Base-by-base conservation (phyloP, 2,888 invertebrate species). In the Monoplex corrugatus region DNA sequence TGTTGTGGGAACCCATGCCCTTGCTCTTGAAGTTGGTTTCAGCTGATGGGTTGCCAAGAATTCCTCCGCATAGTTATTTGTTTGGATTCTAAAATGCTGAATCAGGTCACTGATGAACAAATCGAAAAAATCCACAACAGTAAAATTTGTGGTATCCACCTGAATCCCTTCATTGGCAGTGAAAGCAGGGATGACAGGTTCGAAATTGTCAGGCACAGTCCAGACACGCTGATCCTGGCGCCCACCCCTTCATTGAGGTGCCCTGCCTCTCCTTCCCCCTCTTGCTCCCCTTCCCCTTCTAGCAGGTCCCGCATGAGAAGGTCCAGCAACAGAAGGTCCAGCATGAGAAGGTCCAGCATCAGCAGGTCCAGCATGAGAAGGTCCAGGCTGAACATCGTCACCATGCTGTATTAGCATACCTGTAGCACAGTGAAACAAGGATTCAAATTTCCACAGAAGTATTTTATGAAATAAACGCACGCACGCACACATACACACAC, bases 41-140 rank as follows among this genome's bases (percentile, higher is more conserved):
- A 86, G 86, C 16, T 80, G 38, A n/a, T 32, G 32, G 23, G 50
- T 57, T 10, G 8, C 28, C 23, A 82, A 32, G 80, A 57, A 88
- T 63, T 80, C 63, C 28, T 45, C 82, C 19, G 88, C 88, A 88
- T 88, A 83, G 28, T 13, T 83, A 32, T 87, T 87, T n/a, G n/a
- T n/a, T n/a, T 87, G 50, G 28, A 82, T 63, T 19, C 32, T 32
- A 32, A 87, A 82, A 57, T 87, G 80, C n/a, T 63, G 50, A 50
- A 28, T 38, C 82, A 87, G 50, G 32, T 87, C 82, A 40, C 82
- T 63, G n/a, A 82, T 35, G 40, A 82, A 87, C 23, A 82, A 78
- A 19, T 63, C 40, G 82, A 57, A 82, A 23, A 88, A 88, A 10
- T 86, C 35, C 5, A 44, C 6, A 13, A 63, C 50, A n/a, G 50